Evolutionary conservation across 1,140 invertebrate genomes (phyloP), one percentile per base, ranked within the genome.

Genomic region (Leptopilina clavipes): DNA sequence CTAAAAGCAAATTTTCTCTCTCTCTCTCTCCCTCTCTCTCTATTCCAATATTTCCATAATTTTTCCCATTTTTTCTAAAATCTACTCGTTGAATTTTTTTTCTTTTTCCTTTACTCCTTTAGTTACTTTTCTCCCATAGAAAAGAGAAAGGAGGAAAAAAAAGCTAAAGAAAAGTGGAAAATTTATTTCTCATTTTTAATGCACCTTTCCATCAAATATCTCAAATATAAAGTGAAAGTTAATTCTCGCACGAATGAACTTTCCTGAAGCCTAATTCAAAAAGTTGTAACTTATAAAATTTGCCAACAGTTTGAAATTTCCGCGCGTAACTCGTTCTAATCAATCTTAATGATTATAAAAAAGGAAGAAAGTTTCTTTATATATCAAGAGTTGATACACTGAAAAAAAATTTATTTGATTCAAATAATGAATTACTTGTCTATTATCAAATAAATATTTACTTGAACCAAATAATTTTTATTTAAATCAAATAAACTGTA

Each of bases 151-250:
- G 43, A 44, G 12, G n/a, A 14, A 48, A 48, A 48, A 14, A 52
- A 40, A 9, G 8, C 9, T 6, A 45, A 14, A n/a, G 11, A 12
- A 12, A 7, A 44, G 8, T 44, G 44, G 14, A 17, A 52, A 17
- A 17, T n/a, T 7, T 17, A 52, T 17, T 52, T 52, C 14, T 52
- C 5, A 52, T 17, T 17, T 17, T 52, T 52, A 8, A 52, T 52
- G n/a, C 48, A 65, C 14, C 56, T 22, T 65, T 31, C 59, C 25
- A 65, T 65, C 25, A 65, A 65, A 31, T n/a, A 1, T 65, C 59
- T 65, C n/a, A 7, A 25, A 31, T 31, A 8, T 31, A 8, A 65
- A 31, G 10, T 65, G 59, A n/a, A 22, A 14, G 8, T 65, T 31
- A 12, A 31, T 22, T 19, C n/a, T 65, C 19, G 8, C 59, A 25